These are phyloP conservation scores for Spinibarbus caldwelli DNA, from an alignment of 2,797 vertebrate genomes.

Conservation along the genomic window DNA sequence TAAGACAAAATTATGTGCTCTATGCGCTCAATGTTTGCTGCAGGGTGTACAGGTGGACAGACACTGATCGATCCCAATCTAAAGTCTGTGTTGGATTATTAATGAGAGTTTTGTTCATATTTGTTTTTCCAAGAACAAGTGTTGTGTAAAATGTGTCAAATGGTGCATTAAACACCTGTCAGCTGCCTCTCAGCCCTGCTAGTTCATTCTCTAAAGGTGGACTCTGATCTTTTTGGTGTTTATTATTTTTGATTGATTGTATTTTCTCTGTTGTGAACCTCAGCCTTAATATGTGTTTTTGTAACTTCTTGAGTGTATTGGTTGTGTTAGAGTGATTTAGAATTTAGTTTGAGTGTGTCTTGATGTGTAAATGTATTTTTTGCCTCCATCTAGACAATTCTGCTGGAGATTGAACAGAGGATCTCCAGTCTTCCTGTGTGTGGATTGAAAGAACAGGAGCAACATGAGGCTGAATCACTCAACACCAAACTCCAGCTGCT, in stretches of 20 bases:
- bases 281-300: not conserved
- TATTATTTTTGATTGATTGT: not conserved
- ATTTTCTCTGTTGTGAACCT: not conserved
- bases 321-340: not conserved
- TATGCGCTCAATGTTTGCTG: not conserved
- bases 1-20: not conserved
- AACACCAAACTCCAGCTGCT: slow-evolving; percentile 84
- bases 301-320: not conserved
- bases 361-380: slow-evolving; percentile 18
- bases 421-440: slow-evolving; percentile 68
- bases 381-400: slow-evolving; percentile 76
- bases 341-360: slow-evolving; percentile 1
- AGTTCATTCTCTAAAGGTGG: not conserved
- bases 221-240: slow-evolving; percentile 19
- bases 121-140: slow-evolving; percentile 16
- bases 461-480: slow-evolving; percentile 80
- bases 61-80: not conserved
- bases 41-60: not conserved
- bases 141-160: slow-evolving; percentile 12
- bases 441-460: slow-evolving; percentile 65
- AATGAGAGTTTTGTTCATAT: slow-evolving; percentile 25
- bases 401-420: slow-evolving; percentile 88
- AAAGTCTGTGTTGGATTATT: slow-evolving; percentile 4
- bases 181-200: not conserved
- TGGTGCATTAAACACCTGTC: slow-evolving; percentile 14